A percentile compares a stretch with the other conserved stretches of the same genome.
Evolutionary conservation across 2,797 vertebrate genomes (phyloP).

Genomic region (Hafferia zeledoni): DNA sequence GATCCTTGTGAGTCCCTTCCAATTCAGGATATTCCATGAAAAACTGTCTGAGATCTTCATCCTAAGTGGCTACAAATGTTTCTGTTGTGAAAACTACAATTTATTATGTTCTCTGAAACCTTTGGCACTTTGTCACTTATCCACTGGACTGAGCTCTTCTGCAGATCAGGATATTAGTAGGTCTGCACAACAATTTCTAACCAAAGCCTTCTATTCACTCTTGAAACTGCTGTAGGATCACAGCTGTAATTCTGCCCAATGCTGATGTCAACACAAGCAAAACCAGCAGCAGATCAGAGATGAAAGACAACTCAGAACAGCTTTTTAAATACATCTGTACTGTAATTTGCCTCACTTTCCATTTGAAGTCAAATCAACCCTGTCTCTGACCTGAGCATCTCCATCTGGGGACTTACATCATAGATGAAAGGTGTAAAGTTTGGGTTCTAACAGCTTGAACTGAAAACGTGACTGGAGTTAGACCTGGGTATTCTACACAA

Average conservation of each 20-base stretch:
- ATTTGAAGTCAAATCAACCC: neutral
- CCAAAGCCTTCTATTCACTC: neutral
- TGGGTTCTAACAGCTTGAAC: neutral
- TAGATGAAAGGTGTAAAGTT: neutral
- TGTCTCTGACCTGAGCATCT: neutral
- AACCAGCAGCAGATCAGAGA: neutral
- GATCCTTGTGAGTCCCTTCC: neutral
- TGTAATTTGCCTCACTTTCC: conserved; percentile 15
- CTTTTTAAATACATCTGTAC: neutral
- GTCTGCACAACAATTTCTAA: neutral
- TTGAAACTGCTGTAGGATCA: neutral
- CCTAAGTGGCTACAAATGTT: neutral
- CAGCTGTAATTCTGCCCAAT: neutral
- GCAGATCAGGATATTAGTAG: neutral
- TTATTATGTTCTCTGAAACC: neutral
- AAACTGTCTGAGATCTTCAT: neutral
- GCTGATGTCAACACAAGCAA: neutral
- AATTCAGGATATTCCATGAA: neutral
- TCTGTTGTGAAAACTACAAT: neutral
- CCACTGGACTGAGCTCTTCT: neutral
- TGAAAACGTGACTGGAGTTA: neutral
- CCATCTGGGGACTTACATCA: neutral
- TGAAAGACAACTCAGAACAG: neutral
- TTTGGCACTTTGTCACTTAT: neutral
- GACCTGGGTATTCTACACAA: neutral